Evolutionary conservation across 2,888 invertebrate genomes (phyloP), one percentile per base, ranked within the genome.

Genomic region (Dasysyrphus tricinctus): DNA sequence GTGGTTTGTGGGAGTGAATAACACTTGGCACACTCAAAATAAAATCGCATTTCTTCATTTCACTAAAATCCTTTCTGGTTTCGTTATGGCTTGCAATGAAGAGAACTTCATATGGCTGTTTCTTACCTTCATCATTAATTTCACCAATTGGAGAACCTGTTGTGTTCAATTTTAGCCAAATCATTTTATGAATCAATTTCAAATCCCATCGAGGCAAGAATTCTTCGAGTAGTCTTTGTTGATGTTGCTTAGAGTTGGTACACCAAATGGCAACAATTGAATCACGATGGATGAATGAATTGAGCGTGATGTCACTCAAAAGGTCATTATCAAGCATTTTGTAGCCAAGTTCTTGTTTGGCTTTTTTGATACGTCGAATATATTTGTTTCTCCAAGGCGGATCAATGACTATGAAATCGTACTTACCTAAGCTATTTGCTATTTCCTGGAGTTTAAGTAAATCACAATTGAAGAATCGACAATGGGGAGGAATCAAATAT

Each of bases 301-400:
- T 91, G 0, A 98, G 93, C 0, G 97, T 96, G 89, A 98, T 93
- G 16, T 94, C 93, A 2, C 94, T 93, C 75, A 99, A 94, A 73
- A 96, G 95, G 88, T 95, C 94, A 90, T 97, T 96, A 88, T 94
- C 94, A 94, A 98, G 94, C 96, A 97, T 97, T 88, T 89, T 78
- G 88, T 93, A 96, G 94, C 95, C 95, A 88, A 95, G 93, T 81
- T 95, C 94, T 70, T 92, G 94, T 89, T 93, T 93, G 78, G 94
- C 94, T 88, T 93, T 93, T 90, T 95, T 96, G 90, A 96, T 94
- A 85, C 99, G 94, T 89, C 97, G 95, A 61, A 98, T 97, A 88
- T 97, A 98, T 92, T 98, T 98, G 91, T 99, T 99, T 94, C 96
- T 95, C 99, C 99, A 99, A 0, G 99, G 98, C 42, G 99, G 99